Evolutionary conservation across 2,797 vertebrate genomes (phyloP), one percentile per base, ranked within the genome.

Genomic region (Peromyscus nudipes): DNA sequence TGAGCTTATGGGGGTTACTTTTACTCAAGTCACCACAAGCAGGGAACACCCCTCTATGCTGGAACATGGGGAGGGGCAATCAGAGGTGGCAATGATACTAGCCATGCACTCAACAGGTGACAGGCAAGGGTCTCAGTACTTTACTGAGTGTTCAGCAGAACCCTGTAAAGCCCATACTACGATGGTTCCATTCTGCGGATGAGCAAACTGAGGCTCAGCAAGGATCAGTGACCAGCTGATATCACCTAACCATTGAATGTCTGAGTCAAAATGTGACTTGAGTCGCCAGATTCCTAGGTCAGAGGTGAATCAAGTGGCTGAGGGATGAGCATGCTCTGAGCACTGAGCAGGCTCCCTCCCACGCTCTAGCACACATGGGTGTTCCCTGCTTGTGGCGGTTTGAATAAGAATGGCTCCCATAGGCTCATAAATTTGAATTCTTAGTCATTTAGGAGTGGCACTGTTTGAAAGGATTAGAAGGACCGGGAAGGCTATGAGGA

Each of bases 161-260:
- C 37, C 29, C 49, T 21, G 0, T 21, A 2, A 9, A n/a, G 29
- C 3, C 69, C 25, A 19, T 34, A 3, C 1, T 9, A 2, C 0
- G 9, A n/a, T 9, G 75, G 21, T 0, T 31, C 69, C 40, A 55
- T 11, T 52, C 52, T 62, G 40, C 8, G 23, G 67, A 77, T 5
- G 25, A 77, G 57, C 73, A 37, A 77, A 86, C 73, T 7, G 49
- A 92, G 52, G 25, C 46, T 19, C 25, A 6, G 34, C 8, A 6
- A 55, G 57, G 37, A 16, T 12, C 11, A n/a, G 60, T 1, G 11
- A 29, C 43, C 31, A 11, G 11, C 46, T 21, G 19, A 34, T 67
- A 29, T n/a, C 55, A 34, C 62, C 12, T 46, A 55, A 62, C 29
- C 6, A 37, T 29, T 19, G 46, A n/a, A 21, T 34, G 40, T 34